Conservation (phyloP, 37 sponge, comb jelly and placozoan genomes). For the Cladorhizidae sp. region DNA sequence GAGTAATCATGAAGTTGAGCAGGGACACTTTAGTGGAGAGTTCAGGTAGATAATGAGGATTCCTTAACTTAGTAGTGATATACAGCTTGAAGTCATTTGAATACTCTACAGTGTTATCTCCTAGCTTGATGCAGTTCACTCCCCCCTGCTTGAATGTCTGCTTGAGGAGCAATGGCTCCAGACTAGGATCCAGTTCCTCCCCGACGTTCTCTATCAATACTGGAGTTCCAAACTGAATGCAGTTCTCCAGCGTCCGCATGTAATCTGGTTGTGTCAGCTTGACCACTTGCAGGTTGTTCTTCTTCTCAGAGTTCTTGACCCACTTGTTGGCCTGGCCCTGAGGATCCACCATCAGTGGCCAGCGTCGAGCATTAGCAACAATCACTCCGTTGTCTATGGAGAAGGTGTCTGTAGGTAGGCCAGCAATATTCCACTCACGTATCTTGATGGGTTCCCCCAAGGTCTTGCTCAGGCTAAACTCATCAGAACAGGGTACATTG, state of each 20-base stretch:
- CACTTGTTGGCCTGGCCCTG: constrained; percentile 99
- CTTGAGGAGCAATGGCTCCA: constrained; percentile 97
- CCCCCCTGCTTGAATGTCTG: constrained; percentile 99
- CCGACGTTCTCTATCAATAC: constrained; percentile 98
- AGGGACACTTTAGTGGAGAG: constrained; percentile 94
- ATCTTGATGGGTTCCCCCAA: constrained; percentile 99
- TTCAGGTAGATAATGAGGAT: constrained; percentile 99
- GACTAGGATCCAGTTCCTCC: constrained; percentile 97
- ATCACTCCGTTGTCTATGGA: constrained; percentile 98
- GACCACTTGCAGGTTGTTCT: constrained; percentile 87
- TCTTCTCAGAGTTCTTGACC: constrained; percentile 95
- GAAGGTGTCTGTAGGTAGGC: constrained; percentile 94
- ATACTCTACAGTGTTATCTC: constrained; percentile 95
- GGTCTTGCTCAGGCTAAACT: constrained; percentile 89
- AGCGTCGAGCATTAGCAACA: constrained; percentile 94
- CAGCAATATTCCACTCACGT: constrained; percentile 97
- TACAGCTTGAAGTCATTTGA: constrained; percentile 95
- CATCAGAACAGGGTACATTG: constrained; percentile 80
- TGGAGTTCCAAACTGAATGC: constrained; percentile 98
- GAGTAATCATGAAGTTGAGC: constrained; percentile 99
- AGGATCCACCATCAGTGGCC: constrained; percentile 99
- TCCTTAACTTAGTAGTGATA: constrained; percentile 97
- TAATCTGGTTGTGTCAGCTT: constrained; percentile 96
- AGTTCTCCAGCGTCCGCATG: constrained; percentile 97
- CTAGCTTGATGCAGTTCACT: constrained; percentile 95